A percentile compares a stretch with the other conserved stretches of the same genome.
Conservation (phyloP, 2,888 invertebrate species). For the Nemoura dubitans region DNA sequence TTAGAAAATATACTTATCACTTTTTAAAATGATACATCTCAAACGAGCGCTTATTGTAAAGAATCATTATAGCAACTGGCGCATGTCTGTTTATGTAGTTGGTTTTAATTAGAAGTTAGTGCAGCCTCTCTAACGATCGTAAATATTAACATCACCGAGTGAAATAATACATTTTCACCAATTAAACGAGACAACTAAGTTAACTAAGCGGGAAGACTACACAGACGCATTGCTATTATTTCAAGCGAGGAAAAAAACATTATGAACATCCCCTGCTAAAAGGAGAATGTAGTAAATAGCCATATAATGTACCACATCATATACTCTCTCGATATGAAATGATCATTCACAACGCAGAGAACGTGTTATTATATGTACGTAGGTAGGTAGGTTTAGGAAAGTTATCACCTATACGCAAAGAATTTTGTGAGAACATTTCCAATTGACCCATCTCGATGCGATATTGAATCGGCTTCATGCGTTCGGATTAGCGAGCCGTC, state of each 20-base stretch:
- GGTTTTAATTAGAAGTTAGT: background rate
- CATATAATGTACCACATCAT: too few relatives aligned
- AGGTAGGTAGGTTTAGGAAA: too few relatives aligned
- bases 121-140: background rate
- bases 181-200: background rate
- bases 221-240: too few relatives aligned
- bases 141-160: background rate
- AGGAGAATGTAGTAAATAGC: too few relatives aligned
- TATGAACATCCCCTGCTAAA: background rate
- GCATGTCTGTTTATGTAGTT: background rate
- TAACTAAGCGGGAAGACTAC: background rate
- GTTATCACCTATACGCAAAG: background rate
- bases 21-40: background rate
- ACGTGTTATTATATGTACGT: too few relatives aligned
- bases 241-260: background rate
- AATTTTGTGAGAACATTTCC: background rate
- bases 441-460: background rate
- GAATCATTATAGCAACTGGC: background rate
- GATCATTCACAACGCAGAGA: too few relatives aligned
- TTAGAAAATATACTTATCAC: background rate
- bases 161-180: background rate
- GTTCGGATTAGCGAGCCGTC: background rate
- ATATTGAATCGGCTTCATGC: background rate
- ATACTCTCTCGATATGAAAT: too few relatives aligned
- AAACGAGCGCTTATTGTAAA: background rate